Base-by-base conservation (phyloP, 2,888 invertebrate species). In the Calephelis perditalis region DNA sequence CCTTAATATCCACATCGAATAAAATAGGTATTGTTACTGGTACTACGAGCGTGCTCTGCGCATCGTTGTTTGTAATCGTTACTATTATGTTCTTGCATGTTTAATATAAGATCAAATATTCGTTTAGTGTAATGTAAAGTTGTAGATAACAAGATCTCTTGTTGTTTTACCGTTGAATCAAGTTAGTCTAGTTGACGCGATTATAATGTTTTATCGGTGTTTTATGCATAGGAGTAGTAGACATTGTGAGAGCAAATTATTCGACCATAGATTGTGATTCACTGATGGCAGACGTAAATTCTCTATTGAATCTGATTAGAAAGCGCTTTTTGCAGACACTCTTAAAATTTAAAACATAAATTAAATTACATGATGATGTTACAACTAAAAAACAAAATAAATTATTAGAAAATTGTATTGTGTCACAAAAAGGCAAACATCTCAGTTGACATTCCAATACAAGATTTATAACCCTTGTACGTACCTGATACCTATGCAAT, bases 1-100 rank as follows among this genome's bases (percentile, higher is more conserved):
- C 89, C 89, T 90, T 90, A 88, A 85, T 78, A 76, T 73, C 87
- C 84, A 90, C 89, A 90, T 89, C 89, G 89, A 90, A 88, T 83
- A 83, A 70, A 77, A 81, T 86, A 85, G 83, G 78, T 81, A 75
- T 77, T 75, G 81, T 72, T 71, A 69, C 67, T 67, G 63, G 40
- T 61, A 47, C 58, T 26, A 62, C 64, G 60, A 56, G 57, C 62
- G 66, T 57, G 63, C 57, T 60, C 56, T 60, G 66, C 66, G 63
- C 60, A 66, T 65, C 69, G 67, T 63, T 60, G 57, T 70, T 71
- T 65, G 67, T 70, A 66, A 64, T 73, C 74, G 80, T 70, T 67
- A 71, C 81, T 80, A 71, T 77, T 81, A 72, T 70, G 76, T 82
- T 84, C 80, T 77, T 85, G 86, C 87, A 87, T 88, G 88, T 82